phyloP scores from a whole-genome alignment of 2,113 vertebrate genomes.

The Atherinomorus stipes region DNA sequence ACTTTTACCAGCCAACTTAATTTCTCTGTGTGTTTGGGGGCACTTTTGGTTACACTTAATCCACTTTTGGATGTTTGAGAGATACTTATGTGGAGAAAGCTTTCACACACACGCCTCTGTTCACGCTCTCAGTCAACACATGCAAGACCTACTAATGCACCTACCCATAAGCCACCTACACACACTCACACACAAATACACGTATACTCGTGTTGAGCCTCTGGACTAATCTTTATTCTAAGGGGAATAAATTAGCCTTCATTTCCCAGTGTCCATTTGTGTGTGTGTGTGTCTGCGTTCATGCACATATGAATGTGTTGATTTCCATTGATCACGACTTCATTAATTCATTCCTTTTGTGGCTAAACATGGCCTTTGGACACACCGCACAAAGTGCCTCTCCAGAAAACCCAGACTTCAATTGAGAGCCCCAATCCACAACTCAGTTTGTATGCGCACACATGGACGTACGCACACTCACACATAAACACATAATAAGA shows the following conservation, averaged over 20 bases:
- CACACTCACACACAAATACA: constrained; percentile 17
- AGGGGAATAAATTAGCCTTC: constrained; percentile 63
- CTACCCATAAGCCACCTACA: constrained; percentile 36
- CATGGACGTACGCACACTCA: background rate
- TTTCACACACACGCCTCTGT: constrained; percentile 2
- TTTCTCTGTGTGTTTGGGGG: constrained; percentile 36
- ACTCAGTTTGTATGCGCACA: constrained; percentile 26
- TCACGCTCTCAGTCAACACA: constrained; percentile 31
- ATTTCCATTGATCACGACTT: constrained; percentile 59
- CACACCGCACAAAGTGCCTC: constrained; percentile 48
- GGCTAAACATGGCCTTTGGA: constrained; percentile 59
- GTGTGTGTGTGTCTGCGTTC: background rate
- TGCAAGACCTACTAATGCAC: constrained; percentile 28
- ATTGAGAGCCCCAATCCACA: constrained; percentile 53
- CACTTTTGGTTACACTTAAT: constrained; percentile 59
- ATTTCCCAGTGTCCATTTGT: constrained; percentile 25
- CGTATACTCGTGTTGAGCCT: constrained; percentile 19
- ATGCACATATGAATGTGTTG: background rate
- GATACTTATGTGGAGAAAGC: constrained; percentile 26
- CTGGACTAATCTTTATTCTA: constrained; percentile 50
- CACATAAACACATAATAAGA: constrained; percentile 13
- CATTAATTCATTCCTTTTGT: constrained; percentile 69
- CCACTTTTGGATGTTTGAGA: constrained; percentile 52
- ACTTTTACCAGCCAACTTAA: constrained; percentile 39
- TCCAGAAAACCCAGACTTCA: constrained; percentile 56